Evolutionary conservation across 2,113 vertebrate species (phyloP).

Genomic region (Chelonoidis abingdonii): DNA sequence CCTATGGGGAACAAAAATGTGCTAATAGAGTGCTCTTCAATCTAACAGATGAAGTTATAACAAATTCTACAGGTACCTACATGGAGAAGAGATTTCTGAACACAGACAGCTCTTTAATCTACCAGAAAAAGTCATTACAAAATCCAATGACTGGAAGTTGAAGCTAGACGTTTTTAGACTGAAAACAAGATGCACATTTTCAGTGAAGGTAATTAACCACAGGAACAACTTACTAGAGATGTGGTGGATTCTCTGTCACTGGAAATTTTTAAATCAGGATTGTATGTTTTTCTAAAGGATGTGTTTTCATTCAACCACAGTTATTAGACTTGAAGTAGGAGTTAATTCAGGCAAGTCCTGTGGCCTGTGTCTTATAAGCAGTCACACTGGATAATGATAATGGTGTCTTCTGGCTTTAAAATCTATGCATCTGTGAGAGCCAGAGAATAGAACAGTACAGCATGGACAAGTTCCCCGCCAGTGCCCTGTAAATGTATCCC

Average conservation of each 20-base stretch:
- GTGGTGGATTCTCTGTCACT: not conserved
- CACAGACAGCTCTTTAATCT: not conserved
- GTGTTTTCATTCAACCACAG: not conserved
- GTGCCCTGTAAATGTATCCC: not conserved
- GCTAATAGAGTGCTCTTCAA: not conserved
- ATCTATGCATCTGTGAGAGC: not conserved
- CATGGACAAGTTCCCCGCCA: not conserved
- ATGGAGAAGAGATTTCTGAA: not conserved
- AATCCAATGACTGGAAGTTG: fast-evolving
- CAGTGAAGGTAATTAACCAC: not conserved
- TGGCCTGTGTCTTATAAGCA: not conserved
- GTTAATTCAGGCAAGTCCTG: not conserved
- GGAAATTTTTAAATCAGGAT: not conserved
- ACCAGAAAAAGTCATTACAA: not conserved
- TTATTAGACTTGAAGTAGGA: not conserved
- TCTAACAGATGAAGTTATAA: not conserved
- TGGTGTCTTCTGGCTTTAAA: not conserved
- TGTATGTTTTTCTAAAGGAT: not conserved
- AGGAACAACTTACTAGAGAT: not conserved
- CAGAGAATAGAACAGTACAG: not conserved
- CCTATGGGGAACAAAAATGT: not conserved
- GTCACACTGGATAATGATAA: not conserved
- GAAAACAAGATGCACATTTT: not conserved
- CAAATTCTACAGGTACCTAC: not conserved
- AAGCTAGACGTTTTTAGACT: not conserved